These are phyloP conservation scores for Eunapius fragilis DNA, from an alignment of 37 sponge, comb jelly and placozoan genomes.

Conservation along the genomic window DNA sequence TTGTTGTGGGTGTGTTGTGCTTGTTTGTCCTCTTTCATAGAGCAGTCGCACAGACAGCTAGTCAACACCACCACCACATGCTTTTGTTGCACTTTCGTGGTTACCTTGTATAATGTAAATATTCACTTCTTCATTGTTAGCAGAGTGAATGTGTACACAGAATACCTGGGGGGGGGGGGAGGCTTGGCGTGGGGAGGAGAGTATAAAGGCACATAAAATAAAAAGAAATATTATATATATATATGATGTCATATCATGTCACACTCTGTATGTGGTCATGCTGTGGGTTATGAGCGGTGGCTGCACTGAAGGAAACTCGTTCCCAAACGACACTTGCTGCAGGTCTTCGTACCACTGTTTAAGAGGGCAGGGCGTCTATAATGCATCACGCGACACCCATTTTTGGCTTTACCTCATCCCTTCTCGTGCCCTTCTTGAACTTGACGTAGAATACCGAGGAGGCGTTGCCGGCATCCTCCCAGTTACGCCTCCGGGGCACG, in stretches of 20 bases:
- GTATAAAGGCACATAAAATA: too few species aligned
- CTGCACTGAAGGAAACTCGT: conserved; percentile 25
- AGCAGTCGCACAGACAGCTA: too few species aligned
- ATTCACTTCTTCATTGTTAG: too few species aligned
- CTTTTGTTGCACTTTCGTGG: too few species aligned
- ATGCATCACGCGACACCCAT: background rate
- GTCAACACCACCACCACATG: too few species aligned
- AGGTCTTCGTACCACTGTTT: conserved; percentile 61
- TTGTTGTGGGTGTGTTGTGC: too few species aligned
- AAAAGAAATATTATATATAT: background rate
- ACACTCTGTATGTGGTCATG: background rate
- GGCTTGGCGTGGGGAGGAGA: too few species aligned
- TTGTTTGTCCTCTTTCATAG: too few species aligned
- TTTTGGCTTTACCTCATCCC: conserved; percentile 41
- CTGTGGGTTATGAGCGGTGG: conserved; percentile 20
- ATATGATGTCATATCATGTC: background rate
- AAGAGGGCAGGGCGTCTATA: background rate
- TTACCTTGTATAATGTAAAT: too few species aligned
- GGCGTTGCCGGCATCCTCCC: conserved; percentile 37
- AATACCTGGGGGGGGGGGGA: too few species aligned
- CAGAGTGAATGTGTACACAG: too few species aligned
- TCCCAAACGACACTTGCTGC: conserved; percentile 49
- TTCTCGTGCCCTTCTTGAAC: conserved; percentile 19
- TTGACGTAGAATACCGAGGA: conserved; percentile 51
- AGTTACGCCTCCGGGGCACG: conserved; percentile 52